A percentile compares a stretch with the other conserved stretches of the same genome.
Evolutionary conservation across 2,888 invertebrate genomes (phyloP).

Genomic region (Anodontia alba): DNA sequence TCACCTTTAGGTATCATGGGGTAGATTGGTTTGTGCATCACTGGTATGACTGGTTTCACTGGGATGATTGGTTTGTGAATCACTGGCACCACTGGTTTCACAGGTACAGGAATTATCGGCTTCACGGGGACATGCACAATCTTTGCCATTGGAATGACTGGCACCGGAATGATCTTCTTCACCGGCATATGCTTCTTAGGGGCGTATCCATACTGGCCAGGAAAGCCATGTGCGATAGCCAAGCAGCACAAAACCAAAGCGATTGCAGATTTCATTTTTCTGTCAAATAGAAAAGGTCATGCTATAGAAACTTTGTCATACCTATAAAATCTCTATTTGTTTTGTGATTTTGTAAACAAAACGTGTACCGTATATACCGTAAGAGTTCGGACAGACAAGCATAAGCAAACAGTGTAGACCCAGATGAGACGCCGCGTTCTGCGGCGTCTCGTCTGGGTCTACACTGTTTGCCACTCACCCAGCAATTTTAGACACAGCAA

Average conservation of each 20-base stretch:
- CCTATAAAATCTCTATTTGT: no score
- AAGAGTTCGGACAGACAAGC: no score
- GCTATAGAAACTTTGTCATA: no score
- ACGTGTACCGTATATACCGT: no score
- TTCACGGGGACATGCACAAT: not conserved
- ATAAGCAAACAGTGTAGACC: no score
- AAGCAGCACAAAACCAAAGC: not conserved
- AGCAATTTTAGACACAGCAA: no score
- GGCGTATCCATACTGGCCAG: constrained; percentile 3
- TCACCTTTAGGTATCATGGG: no score
- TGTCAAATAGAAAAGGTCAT: not conserved
- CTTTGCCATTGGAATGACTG: not conserved
- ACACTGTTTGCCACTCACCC: no score
- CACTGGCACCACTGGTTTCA: not conserved
- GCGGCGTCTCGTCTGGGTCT: no score
- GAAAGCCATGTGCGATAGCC: constrained; percentile 10
- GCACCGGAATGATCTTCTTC: no score
- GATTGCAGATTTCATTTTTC: constrained; percentile 12
- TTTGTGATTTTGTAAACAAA: no score
- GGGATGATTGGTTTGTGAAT: constrained; percentile 1
- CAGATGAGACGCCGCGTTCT: no score
- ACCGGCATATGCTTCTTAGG: not conserved
- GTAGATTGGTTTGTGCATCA: constrained; percentile 26
- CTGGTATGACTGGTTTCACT: constrained; percentile 30
- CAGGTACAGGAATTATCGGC: not conserved